Conservation (phyloP, 2,113 vertebrate species). For the Isichthys henryi region DNA sequence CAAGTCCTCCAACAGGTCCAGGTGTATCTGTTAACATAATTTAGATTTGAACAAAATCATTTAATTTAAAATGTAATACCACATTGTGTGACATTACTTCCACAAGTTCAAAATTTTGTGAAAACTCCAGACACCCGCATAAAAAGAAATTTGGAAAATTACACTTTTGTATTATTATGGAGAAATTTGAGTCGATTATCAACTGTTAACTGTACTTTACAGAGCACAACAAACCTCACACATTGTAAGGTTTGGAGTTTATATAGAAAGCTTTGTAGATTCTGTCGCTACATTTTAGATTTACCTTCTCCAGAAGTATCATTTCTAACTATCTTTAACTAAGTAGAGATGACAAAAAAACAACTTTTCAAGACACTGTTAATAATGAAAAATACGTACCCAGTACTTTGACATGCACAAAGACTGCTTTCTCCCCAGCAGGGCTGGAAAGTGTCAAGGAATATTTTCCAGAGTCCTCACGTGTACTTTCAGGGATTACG, state of each 20-base stretch:
- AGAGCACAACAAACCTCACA: neutral
- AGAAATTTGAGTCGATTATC: neutral
- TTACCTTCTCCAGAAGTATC: neutral
- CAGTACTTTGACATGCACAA: slow-evolving; percentile 90
- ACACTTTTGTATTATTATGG: neutral
- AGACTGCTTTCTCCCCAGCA: slow-evolving; percentile 92
- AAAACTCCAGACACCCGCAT: neutral
- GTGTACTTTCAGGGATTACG: slow-evolving; percentile 88
- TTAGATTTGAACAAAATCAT: neutral
- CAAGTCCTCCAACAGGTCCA: slow-evolving; percentile 84
- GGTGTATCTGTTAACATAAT: slow-evolving; percentile 74
- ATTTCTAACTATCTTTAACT: neutral
- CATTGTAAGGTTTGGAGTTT: neutral
- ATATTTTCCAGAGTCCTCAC: slow-evolving; percentile 95
- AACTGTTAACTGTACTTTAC: neutral
- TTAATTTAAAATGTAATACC: neutral
- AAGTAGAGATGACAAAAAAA: neutral
- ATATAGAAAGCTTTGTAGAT: neutral
- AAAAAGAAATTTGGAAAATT: neutral
- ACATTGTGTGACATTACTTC: neutral
- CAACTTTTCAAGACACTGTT: neutral
- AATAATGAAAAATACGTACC: slow-evolving; percentile 58
- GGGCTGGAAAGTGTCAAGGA: slow-evolving; percentile 83
- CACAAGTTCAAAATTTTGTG: neutral
- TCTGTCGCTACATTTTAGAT: neutral